These are phyloP conservation scores for Eucera pruinosa DNA, from an alignment of 2,888 invertebrate genomes.

Conservation along the genomic window DNA sequence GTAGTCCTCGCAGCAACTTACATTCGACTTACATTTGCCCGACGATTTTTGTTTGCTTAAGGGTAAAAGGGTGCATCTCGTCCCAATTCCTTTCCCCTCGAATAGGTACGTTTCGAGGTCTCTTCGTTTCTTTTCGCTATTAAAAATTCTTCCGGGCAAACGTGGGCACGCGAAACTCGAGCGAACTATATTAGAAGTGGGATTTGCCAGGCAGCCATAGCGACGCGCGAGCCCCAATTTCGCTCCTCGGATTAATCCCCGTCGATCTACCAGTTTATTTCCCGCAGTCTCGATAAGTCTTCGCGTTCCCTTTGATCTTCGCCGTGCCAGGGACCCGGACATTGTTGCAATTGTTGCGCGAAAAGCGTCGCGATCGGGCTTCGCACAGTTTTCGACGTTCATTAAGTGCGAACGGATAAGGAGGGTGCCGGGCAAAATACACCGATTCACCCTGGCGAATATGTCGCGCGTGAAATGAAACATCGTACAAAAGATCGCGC, in stretches of 20 bases:
- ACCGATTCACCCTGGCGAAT: slow-evolving; percentile 30
- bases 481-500: neutral
- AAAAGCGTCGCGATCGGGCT: slow-evolving; percentile 55
- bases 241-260: slow-evolving; percentile 55
- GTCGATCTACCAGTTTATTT: slow-evolving; percentile 63
- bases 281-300: slow-evolving; percentile 61
- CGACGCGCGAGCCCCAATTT: slow-evolving; percentile 40
- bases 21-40: neutral
- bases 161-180: neutral
- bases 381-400: slow-evolving; percentile 67
- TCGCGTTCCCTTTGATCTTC: slow-evolving; percentile 66
- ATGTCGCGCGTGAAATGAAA: slow-evolving; percentile 36
- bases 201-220: slow-evolving; percentile 46
- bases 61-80: neutral
- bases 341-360: slow-evolving; percentile 63
- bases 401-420: slow-evolving; percentile 65
- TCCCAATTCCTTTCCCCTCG: neutral
- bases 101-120: too few species aligned
- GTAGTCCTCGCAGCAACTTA: neutral
- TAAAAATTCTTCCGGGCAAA: too few species aligned
- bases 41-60: neutral
- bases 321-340: slow-evolving; percentile 34
- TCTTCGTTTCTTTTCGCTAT: too few species aligned
- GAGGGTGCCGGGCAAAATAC: slow-evolving; percentile 37
- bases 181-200: neutral